Evolutionary conservation across 2,888 invertebrate species (phyloP), one percentile per base, ranked within the genome.

Genomic region (Dasysyrphus tricinctus): DNA sequence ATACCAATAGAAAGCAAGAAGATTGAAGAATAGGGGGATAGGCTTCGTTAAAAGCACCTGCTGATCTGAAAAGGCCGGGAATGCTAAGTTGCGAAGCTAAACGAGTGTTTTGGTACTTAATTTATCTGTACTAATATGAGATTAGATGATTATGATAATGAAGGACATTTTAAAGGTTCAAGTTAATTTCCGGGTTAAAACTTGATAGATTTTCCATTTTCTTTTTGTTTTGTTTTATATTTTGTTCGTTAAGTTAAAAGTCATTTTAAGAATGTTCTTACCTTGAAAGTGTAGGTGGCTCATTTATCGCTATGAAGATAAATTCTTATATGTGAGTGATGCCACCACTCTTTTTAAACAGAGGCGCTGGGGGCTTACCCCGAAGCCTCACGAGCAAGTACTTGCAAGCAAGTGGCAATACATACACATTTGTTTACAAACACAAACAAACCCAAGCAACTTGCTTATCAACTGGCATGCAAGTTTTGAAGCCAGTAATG

Each of bases 31-130:
- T 12, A 29, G 14, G 0, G 19, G 59, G 44, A 61, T 54, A 83
- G 63, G 54, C 24, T 54, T 69, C 54, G 69, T 69, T 54, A 39
- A 69, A 54, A 69, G 51, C 69, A 69, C 69, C 69, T 69, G 69
- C 69, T 54, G 69, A 51, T 69, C 47, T 78, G 24, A 51, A 44
- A 65, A 73, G 39, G 67, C 73, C 37, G 59, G 44, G 5, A 16
- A n/a, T n/a, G n/a, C n/a, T n/a, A n/a, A n/a, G n/a, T n/a, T n/a
- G 29, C 24, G 19, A 59, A 12, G 19, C 11, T 44, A 29, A 61
- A n/a, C 42, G 42, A 29, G 29, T 61, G 61, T 19, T 39, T 37
- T 19, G 5, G 14, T 29, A 29, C 3, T 29, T 1, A 14, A 29
- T n/a, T n/a, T n/a, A n/a, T n/a, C n/a, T n/a, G n/a, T 29, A 24